Base-by-base conservation (phyloP, 2,797 vertebrate species). In the Channa striata region DNA sequence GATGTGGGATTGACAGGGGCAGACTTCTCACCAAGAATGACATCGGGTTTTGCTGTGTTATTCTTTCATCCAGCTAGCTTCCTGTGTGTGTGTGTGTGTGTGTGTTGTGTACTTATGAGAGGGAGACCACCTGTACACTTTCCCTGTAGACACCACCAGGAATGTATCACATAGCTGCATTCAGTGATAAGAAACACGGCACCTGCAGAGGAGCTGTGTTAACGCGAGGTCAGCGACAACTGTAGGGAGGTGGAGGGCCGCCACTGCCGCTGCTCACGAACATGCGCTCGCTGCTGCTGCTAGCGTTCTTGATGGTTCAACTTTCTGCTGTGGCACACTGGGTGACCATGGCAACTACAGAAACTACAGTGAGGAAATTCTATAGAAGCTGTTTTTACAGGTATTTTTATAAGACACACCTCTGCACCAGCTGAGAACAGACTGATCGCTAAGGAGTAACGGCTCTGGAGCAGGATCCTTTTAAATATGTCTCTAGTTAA, bases 1-100 rank as follows among this genome's bases (percentile, higher is more conserved):
- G 94, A 96, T 96, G 39, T 69, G 90, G 96, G 95, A 97, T 96
- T 96, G 96, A 96, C 93, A 94, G 95, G 93, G 80, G 74, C 82
- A 88, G 90, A 91, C 77, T 84, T 88, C 23, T 49, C 85, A 88
- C 87, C 81, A 91, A 78, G 78, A 93, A 91, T 92, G 90, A 92
- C 91, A 93, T 93, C 89, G 93, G 95, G 92, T 93, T 95, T 95
- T 83, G 94, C 4, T 30, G 25, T 30, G 25, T 87, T 85, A 93
- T 93, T 93, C 93, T 91, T 91, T 92, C 53, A 59, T 68, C 42
- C 43, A 72, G 57, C 37, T 44, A 10, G 25, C 16, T 44, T 23
- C 30, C 56, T 48, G 40, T 57, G 58, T 58, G 39, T 68, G 39
- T 56, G 52, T 59, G 53, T 33, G 54, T 42, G 54, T 16, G 25